phyloP scores from a whole-genome alignment of 2,797 vertebrate species.

The Gymnothorax reevesii region DNA sequence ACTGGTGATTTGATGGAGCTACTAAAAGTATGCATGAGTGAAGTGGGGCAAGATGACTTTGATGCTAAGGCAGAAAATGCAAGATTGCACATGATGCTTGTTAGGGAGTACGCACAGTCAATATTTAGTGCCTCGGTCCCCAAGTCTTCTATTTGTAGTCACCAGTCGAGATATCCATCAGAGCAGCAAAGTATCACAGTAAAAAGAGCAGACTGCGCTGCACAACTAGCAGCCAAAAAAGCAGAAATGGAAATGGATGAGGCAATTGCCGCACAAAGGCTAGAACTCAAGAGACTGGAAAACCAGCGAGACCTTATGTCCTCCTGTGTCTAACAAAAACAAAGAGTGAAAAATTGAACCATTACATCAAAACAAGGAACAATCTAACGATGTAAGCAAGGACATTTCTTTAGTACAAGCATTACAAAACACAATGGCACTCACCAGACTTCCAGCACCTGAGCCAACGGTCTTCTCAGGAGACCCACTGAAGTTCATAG shows the following conservation, averaged over 20 bases:
- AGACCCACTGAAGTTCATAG: slow-evolving; percentile 33
- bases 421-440: slow-evolving; percentile 36
- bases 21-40: slow-evolving; percentile 38
- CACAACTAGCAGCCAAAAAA: slow-evolving; percentile 39
- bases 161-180: slow-evolving; percentile 10
- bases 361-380: neutral
- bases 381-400: slow-evolving; percentile 3
- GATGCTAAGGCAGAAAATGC: slow-evolving; percentile 42
- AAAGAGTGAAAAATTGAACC: slow-evolving; percentile 32
- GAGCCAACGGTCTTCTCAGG: slow-evolving; percentile 40
- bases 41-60: slow-evolving; percentile 42
- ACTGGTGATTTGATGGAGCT: slow-evolving; percentile 34
- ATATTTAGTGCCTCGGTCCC: slow-evolving; percentile 33
- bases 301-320: slow-evolving; percentile 30
- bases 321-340: neutral
- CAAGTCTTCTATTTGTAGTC: slow-evolving; percentile 6
- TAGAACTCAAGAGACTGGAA: slow-evolving; percentile 41
- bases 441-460: slow-evolving; percentile 40
- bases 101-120: slow-evolving; percentile 43
- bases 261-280: slow-evolving; percentile 32
- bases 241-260: slow-evolving; percentile 42
- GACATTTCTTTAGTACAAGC: slow-evolving; percentile 37
- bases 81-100: slow-evolving; percentile 36
- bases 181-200: slow-evolving; percentile 29
- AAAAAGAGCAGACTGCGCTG: slow-evolving; percentile 40